Evolutionary conservation across 2,888 invertebrate species (phyloP), one percentile per base, ranked within the genome.

Genomic region (Clitarchus hookeri): DNA sequence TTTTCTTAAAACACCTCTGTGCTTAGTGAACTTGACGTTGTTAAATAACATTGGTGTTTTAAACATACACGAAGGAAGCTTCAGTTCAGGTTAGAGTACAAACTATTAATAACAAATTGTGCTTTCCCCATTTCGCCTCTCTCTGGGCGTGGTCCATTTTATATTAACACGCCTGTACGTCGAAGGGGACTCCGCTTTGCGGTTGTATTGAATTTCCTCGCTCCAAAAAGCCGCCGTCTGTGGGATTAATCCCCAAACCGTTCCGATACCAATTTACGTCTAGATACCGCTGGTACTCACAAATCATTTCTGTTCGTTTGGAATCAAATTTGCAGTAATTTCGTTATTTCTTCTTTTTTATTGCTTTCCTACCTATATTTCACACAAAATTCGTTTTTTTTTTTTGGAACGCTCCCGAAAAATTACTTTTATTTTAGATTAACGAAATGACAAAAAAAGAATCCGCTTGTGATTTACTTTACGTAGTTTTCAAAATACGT

Each of bases 181-280:
- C 65, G 23, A 65, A 65, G 6, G 48, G 48, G 6, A 2, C 48
- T 23, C 65, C 65, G 19, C 65, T 65, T 65, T 23, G 65, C 19
- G 19, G 65, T 65, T 65, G 65, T 65, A 65, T 65, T 65, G 65
- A 23, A 65, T 65, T 65, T 65, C 65, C 12, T 65, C 65, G 12
- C 65, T n/a, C n/a, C 65, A 65, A 65, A 65, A 65, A 65, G 65
- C 65, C 65, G 65, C 65, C 16, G 65, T 65, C 65, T 65, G 65
- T n/a, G 65, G 65, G 65, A 65, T 65, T 65, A 65, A 65, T 65
- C 65, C n/a, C 65, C 65, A 65, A 65, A 65, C 65, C 23, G 65
- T 65, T n/a, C 65, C 65, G 65, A 65, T 65, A 65, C 65, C 65
- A 65, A 65, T 65, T 65, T 65, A 65, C 65, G 65, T 65, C 65